Conservation (phyloP, 2,113 vertebrate genomes). For the Myotis brandtii region DNA sequence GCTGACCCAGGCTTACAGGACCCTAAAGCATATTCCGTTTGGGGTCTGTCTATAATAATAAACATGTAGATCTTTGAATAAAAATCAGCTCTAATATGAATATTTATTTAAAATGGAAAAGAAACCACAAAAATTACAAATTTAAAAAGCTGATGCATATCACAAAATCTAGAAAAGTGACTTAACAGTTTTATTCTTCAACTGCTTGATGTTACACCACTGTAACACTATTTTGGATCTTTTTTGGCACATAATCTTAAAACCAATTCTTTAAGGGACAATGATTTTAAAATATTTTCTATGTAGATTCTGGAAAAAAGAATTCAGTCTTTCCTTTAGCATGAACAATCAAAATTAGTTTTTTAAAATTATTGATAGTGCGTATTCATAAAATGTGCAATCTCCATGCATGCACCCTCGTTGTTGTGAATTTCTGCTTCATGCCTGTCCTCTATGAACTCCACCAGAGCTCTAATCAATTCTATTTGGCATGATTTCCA, state of each 20-base stretch:
- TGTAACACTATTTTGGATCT: background rate
- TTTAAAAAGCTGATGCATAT: background rate
- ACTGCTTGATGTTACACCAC: background rate
- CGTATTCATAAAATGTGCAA: background rate
- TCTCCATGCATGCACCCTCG: background rate
- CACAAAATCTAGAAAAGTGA: background rate
- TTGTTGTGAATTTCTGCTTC: background rate
- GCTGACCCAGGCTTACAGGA: background rate
- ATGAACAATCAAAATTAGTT: background rate
- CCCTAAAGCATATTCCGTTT: background rate
- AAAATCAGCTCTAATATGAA: background rate
- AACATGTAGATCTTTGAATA: background rate
- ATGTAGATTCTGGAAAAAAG: background rate
- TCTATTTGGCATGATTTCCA: background rate
- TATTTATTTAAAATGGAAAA: background rate
- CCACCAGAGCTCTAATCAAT: background rate
- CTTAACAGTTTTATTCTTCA: background rate
- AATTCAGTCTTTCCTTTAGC: background rate
- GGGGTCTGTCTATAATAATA: background rate
- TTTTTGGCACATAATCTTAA: background rate
- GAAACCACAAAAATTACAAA: background rate
- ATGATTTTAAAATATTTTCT: background rate
- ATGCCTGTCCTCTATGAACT: background rate
- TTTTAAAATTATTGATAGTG: background rate
- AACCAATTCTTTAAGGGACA: background rate